Evolutionary conservation across 2,888 invertebrate species (phyloP).

Genomic region (Drosophila bunnanda): DNA sequence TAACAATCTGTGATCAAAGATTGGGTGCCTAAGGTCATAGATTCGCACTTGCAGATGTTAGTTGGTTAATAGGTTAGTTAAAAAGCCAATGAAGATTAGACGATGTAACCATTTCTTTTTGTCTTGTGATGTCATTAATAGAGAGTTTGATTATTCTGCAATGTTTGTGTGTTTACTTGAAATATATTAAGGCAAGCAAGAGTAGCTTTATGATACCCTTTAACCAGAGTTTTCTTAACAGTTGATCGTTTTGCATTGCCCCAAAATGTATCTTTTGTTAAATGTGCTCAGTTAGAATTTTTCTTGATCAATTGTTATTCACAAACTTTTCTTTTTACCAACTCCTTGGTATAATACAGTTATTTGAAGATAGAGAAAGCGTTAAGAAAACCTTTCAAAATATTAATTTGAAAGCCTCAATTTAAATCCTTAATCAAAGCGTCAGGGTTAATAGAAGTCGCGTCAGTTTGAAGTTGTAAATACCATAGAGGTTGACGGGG

Average conservation of each 20-base stretch:
- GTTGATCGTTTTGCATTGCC: neutral
- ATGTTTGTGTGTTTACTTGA: neutral
- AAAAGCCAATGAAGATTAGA: constrained; percentile 10
- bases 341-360: neutral
- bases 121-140: neutral
- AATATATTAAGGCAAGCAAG: neutral
- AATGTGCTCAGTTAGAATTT: neutral
- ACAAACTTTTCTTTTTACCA: neutral
- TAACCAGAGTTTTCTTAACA: neutral
- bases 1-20: constrained; percentile 11
- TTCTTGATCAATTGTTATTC: neutral
- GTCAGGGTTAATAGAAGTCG: neutral
- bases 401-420: constrained; percentile 3
- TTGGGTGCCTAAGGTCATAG: constrained; percentile 1
- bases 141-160: neutral
- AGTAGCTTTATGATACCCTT: neutral
- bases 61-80: constrained; percentile 43
- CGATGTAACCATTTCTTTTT: neutral
- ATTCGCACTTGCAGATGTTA: constrained; percentile 7
- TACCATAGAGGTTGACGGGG: neutral
- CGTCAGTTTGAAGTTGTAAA: neutral
- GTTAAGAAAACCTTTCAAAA: neutral
- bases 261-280: neutral
- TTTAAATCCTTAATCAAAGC: neutral
- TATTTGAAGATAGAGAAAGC: neutral